Conservation (phyloP, 2,888 invertebrate genomes). For the Drosophila suboccidentalis region DNA sequence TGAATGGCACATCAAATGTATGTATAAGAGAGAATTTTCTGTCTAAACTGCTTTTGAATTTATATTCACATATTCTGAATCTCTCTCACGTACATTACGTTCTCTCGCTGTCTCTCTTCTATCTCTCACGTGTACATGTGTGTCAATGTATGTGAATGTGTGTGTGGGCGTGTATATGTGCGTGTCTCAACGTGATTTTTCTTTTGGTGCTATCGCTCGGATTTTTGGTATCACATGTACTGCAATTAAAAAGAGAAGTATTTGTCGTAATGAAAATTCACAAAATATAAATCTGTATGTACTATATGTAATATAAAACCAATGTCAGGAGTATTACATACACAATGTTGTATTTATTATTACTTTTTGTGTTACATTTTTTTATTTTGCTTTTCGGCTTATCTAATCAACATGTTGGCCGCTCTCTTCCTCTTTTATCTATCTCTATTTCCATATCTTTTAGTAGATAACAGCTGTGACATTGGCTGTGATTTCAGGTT, state of each 20-base stretch:
- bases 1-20: slow-evolving; percentile 74
- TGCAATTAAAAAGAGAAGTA: slow-evolving; percentile 42
- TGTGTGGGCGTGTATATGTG: slow-evolving; percentile 10
- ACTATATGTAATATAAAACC: slow-evolving; percentile 7
- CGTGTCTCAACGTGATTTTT: slow-evolving; percentile 24
- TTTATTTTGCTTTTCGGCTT: slow-evolving; percentile 23
- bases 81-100: slow-evolving; percentile 10
- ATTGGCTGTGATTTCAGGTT: slow-evolving; percentile 48
- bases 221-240: slow-evolving; percentile 71
- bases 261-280: slow-evolving; percentile 32
- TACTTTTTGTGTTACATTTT: slow-evolving; percentile 7
- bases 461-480: slow-evolving; percentile 44
- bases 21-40: slow-evolving; percentile 40
- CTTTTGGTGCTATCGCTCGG: slow-evolving; percentile 36
- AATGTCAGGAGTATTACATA: slow-evolving; percentile 17
- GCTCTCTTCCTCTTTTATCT: slow-evolving; percentile 1
- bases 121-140: slow-evolving; percentile 9
- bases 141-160: slow-evolving; percentile 4
- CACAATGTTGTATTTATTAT: slow-evolving; percentile 13
- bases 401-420: slow-evolving; percentile 43
- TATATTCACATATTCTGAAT: slow-evolving; percentile 49
- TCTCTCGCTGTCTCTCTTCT: slow-evolving; percentile 7
- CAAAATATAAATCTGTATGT: slow-evolving; percentile 7
- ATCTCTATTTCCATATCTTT: slow-evolving; percentile 26
- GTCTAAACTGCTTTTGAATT: slow-evolving; percentile 33